These are phyloP conservation scores for Xenopus petersii DNA, from an alignment of 2,797 vertebrate genomes.

Conservation along the genomic window DNA sequence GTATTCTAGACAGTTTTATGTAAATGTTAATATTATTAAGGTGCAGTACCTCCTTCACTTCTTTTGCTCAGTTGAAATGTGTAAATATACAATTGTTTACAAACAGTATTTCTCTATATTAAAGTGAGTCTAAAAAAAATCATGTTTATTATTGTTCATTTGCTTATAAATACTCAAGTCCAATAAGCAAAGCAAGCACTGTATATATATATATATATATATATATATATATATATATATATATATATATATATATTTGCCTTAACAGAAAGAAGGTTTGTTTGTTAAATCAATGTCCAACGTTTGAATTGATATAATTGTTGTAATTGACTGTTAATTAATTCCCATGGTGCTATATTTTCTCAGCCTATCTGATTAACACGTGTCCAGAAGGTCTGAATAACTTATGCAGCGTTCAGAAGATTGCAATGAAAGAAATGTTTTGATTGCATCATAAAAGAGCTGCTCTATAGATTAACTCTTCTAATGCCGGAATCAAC, in stretches of 20 bases:
- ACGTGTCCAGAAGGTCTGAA: conserved; percentile 76
- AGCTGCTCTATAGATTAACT: conserved; percentile 31
- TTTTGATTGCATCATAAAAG: background rate
- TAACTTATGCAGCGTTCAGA: conserved; percentile 71
- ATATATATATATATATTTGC: background rate
- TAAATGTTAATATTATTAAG: no score
- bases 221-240: no score
- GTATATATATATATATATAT: background rate
- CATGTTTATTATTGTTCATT: conserved; percentile 12
- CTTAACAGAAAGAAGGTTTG: conserved; percentile 7
- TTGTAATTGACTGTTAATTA: conserved; percentile 93
- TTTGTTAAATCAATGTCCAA: conserved; percentile 72
- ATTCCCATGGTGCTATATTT: conserved; percentile 81
- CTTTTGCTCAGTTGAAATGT: no score
- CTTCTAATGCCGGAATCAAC: background rate
- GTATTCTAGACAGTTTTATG: no score
- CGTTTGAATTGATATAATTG: conserved; percentile 82
- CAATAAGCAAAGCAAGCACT: background rate
- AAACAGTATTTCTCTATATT: conserved; percentile 3
- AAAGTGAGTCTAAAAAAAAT: background rate
- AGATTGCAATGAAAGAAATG: conserved; percentile 57
- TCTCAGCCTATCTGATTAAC: conserved; percentile 81
- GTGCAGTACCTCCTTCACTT: no score
- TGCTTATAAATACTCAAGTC: background rate
- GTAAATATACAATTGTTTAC: background rate